Base-by-base conservation (phyloP, 1,140 invertebrate species). In the Habropoda laboriosa region DNA sequence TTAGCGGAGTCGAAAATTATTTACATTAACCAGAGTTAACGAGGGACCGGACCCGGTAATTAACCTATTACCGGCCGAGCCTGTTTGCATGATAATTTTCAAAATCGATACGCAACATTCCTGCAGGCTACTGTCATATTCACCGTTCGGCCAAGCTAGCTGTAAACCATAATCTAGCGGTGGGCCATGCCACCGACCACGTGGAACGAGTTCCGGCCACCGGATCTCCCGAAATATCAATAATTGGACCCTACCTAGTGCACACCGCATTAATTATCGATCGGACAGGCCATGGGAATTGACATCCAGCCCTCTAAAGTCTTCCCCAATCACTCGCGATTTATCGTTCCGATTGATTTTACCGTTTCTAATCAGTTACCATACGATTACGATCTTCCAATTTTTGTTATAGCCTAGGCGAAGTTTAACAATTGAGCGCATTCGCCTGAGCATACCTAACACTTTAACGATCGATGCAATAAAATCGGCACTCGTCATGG, bases 21-120 rank as follows among this genome's bases (percentile, higher is more conserved):
- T 73, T 73, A 55, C 57, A 63, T 42, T 79, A 79, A 73, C 35
- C 13, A 16, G 38, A 79, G 60, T 73, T 73, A 79, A 79, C 70
- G 70, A 42, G 58, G n/a, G 57, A 3, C 40, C 24, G 38, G 45
- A 1, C 24, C 24, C 18, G 76, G 49, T 79, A 79, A 79, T 79
- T 79, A 79, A 79, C 77, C 77, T 38, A 55, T 72, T 64, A 64
- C n/a, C 27, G 58, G 42, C 1, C 13, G 10, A 8, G 47, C 38
- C 40, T 71, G 77, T 71, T 79, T 73, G 77, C 49, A 73, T 79
- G 77, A 79, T 79, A 79, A 79, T 72, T 79, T 73, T 72, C 27
- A 73, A 79, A 79, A 79, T 71, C 76, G 76, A 79, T 79, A 79
- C 45, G 38, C 38, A 70, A 70, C 53, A 70, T 72, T 61, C 38